These are phyloP conservation scores for Unio delphinus DNA, from an alignment of 2,888 invertebrate species.

Conservation along the genomic window DNA sequence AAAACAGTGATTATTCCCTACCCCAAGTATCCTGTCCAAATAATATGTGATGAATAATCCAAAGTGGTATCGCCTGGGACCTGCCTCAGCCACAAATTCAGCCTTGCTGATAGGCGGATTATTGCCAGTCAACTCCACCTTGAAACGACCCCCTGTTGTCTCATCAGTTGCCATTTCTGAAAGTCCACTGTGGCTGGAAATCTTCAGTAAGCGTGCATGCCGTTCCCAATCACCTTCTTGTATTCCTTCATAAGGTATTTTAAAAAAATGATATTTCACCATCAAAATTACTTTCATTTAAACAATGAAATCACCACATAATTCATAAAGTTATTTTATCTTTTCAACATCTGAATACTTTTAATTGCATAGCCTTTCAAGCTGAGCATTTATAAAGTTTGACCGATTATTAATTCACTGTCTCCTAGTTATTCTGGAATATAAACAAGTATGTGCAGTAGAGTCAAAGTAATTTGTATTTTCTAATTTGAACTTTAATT, in stretches of 20 bases:
- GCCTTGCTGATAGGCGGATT: slow-evolving; percentile 33
- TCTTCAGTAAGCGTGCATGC: slow-evolving; percentile 29
- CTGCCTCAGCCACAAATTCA: slow-evolving; percentile 49
- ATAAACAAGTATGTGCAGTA: no score
- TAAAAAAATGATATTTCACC: not conserved
- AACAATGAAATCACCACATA: no score
- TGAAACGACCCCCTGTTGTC: slow-evolving; percentile 38
- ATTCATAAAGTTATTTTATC: no score
- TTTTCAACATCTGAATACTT: no score
- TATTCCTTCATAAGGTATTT: slow-evolving; percentile 27
- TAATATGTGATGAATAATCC: slow-evolving; percentile 52
- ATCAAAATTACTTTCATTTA: no score
- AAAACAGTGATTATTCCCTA: slow-evolving; percentile 21
- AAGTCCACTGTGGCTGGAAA: slow-evolving; percentile 26
- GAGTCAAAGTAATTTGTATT: no score
- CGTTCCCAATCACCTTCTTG: slow-evolving; percentile 47
- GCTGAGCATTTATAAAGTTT: no score
- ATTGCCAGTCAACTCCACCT: slow-evolving; percentile 28
- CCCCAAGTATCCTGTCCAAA: slow-evolving; percentile 61
- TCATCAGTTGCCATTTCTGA: slow-evolving; percentile 20
- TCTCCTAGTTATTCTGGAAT: no score
- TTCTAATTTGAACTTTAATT: no score
- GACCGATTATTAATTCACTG: no score
- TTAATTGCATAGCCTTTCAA: no score
- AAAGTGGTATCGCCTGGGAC: slow-evolving; percentile 46